A percentile compares a stretch with the other conserved stretches of the same genome.
Evolutionary conservation across 1,140 invertebrate species (phyloP).

Genomic region (Trachymyrmex cornetzi): DNA sequence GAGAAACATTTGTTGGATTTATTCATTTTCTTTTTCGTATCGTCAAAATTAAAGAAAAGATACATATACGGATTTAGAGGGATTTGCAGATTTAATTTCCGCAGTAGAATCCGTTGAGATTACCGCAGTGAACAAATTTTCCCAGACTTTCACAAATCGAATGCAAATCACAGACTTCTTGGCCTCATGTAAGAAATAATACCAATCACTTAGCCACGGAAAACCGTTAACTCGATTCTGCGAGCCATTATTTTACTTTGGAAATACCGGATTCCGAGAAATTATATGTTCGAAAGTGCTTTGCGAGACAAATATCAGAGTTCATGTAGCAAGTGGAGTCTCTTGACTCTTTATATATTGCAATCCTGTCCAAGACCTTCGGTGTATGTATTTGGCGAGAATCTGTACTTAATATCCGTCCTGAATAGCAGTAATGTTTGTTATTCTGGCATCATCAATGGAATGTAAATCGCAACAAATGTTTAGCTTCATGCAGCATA

Average conservation of each 20-base stretch:
- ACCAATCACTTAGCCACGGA: conserved; percentile 36
- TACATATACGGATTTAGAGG: not conserved
- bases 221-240: conserved; percentile 45
- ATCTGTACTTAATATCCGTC: conserved; percentile 24
- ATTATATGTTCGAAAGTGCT: conserved; percentile 39
- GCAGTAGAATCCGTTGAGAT: conserved; percentile 30
- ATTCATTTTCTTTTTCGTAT: not conserved
- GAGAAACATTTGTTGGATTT: not conserved
- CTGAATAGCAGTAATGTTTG: conserved; percentile 48
- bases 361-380: conserved; percentile 14
- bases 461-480: conserved; percentile 55
- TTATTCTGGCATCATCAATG: conserved; percentile 44
- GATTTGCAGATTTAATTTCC: conserved; percentile 51
- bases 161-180: conserved; percentile 53
- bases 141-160: conserved; percentile 56
- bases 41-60: not conserved
- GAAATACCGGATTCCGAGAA: conserved; percentile 38
- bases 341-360: conserved; percentile 16
- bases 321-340: conserved; percentile 19
- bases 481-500: conserved; percentile 40
- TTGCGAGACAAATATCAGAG: conserved; percentile 52
- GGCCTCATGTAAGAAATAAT: conserved; percentile 56
- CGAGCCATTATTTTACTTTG: conserved; percentile 51
- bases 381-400: conserved; percentile 14
- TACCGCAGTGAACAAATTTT: conserved; percentile 38